Evolutionary conservation across 2,888 invertebrate genomes (phyloP).

Genomic region (Drosophila colorata): DNA sequence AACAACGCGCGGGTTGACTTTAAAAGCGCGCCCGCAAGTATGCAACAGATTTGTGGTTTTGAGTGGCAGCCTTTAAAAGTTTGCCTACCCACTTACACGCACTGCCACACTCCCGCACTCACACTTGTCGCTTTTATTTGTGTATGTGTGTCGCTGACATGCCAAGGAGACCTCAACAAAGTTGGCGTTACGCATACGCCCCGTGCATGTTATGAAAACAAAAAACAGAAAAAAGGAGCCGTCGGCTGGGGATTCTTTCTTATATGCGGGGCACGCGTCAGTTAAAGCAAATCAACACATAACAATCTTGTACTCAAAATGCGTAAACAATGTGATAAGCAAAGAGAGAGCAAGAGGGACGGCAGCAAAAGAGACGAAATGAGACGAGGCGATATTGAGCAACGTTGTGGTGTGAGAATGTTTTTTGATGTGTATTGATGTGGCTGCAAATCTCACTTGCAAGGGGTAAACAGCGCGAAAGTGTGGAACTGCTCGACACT

Average conservation of each 20-base stretch:
- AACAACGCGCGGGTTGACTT: constrained; percentile 59
- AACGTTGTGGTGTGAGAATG: constrained; percentile 2
- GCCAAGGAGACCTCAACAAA: constrained; percentile 59
- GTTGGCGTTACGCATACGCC: constrained; percentile 58
- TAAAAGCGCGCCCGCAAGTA: constrained; percentile 72
- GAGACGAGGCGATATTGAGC: constrained; percentile 1
- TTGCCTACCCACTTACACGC: constrained; percentile 21
- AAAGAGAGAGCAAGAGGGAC: constrained; percentile 20
- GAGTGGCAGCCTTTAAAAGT: constrained; percentile 49
- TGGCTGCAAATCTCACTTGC: constrained; percentile 67
- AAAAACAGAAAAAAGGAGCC: constrained; percentile 11
- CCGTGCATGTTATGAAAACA: constrained; percentile 55
- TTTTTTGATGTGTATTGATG: constrained; percentile 73
- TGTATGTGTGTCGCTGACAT: constrained; percentile 61
- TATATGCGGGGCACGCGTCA: constrained; percentile 80
- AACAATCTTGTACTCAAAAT: constrained; percentile 82
- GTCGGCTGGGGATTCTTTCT: constrained; percentile 57
- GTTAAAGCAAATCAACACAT: constrained; percentile 79
- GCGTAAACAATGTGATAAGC: constrained; percentile 81
- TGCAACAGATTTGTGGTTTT: constrained; percentile 75
- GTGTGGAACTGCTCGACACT: constrained; percentile 28
- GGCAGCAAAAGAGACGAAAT: neutral
- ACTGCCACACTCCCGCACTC: neutral
- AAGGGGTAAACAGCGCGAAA: constrained; percentile 55
- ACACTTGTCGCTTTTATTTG: constrained; percentile 21